Evolutionary conservation across 2,797 vertebrate species (phyloP), one percentile per base, ranked within the genome.

Genomic region (Atherinosoma microstoma): DNA sequence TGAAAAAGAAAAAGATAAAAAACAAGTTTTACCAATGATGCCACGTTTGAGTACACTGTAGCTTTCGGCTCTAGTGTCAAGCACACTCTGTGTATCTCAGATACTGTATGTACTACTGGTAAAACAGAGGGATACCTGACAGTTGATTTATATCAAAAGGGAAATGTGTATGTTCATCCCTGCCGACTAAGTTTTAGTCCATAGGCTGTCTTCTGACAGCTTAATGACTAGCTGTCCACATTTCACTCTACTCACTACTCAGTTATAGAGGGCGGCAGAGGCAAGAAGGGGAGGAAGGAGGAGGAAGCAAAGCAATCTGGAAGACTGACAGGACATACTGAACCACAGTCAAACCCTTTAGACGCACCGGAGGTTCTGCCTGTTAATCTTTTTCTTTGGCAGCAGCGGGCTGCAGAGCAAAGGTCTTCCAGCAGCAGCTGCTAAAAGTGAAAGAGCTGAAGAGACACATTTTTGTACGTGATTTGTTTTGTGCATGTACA

Each of bases 161-260:
- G 72, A 89, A 84, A 85, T 68, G 77, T 79, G 64, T 85, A 72
- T 35, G 66, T 84, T 85, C 65, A 71, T 78, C 38, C 29, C 32
- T 29, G 60, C 76, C 76, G 75, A 83, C 79, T 84, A 81, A 76
- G 80, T 85, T 89, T 83, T 78, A 85, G 71, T 84, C 79, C 75
- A 66, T 32, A 64, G 75, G 51, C 81, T 56, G 69, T 78, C 51
- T 62, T 70, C 75, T 91, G 88, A 92, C 92, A 91, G 77, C 70
- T 81, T 92, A 91, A 91, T 90, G 82, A 92, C 75, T 80, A 73
- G 78, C 85, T 93, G 89, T 89, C 89, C 81, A 82, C 75, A 82
- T 72, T 83, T 91, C 89, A 86, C 77, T 84, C 72, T 69, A 42
- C 87, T 82, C 79, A 27, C 65, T n/a, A 70, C 47, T 79, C 77